Conservation (phyloP, 2,888 invertebrate genomes). For the Onthophagus sagittarius region DNA sequence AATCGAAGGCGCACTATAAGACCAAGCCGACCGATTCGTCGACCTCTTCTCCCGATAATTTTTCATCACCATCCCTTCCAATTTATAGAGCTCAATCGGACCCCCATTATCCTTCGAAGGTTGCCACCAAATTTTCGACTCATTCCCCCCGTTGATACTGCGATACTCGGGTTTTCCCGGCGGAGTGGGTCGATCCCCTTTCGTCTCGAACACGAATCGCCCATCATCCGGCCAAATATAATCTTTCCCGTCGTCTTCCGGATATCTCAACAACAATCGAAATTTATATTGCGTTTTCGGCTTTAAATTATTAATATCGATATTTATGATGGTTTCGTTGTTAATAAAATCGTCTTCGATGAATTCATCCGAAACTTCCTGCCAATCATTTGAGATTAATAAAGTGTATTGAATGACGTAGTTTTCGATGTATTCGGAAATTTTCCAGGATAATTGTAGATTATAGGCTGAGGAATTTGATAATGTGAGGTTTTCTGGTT, state of each 20-base stretch:
- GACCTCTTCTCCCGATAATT: constrained; percentile 43
- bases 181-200: constrained; percentile 73
- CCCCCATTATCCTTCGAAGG: constrained; percentile 75
- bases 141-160: constrained; percentile 62
- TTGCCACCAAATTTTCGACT: constrained; percentile 79
- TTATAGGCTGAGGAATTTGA: constrained; percentile 56
- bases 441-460: constrained; percentile 66
- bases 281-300: constrained; percentile 79
- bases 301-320: constrained; percentile 51
- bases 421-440: constrained; percentile 52
- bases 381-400: constrained; percentile 50
- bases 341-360: constrained; percentile 30
- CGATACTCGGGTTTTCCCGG: constrained; percentile 75
- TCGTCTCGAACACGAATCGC: constrained; percentile 70
- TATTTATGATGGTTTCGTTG: constrained; percentile 21
- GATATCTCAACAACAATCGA: constrained; percentile 63
- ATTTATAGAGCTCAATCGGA: constrained; percentile 65
- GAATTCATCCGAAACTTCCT: constrained; percentile 18
- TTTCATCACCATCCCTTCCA: constrained; percentile 61
- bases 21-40: constrained; percentile 43
- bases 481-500: constrained; percentile 63
- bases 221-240: constrained; percentile 72
- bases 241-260: constrained; percentile 50
- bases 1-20: constrained; percentile 49
- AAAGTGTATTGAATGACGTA: constrained; percentile 53